These are phyloP conservation scores for Listrodromus nycthemerus DNA, from an alignment of 2,888 invertebrate genomes.

Conservation along the genomic window DNA sequence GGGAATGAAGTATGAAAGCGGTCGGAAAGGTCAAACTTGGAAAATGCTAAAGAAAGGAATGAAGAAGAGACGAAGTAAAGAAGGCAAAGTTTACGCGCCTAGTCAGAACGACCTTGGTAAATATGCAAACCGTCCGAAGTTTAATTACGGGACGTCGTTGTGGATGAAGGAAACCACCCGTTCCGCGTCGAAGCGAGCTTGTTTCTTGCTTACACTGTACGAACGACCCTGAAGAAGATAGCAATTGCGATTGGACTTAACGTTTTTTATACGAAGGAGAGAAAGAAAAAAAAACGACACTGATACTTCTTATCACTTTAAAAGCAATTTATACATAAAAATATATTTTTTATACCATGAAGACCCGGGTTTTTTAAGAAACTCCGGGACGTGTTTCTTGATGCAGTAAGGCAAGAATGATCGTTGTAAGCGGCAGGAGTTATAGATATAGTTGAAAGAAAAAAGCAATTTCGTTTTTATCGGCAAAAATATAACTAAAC, in stretches of 20 bases:
- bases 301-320: background rate
- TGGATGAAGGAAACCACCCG: conserved; percentile 20
- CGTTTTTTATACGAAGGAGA: background rate
- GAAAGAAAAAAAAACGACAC: background rate
- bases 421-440: background rate
- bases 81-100: background rate
- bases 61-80: background rate
- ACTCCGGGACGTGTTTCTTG: background rate
- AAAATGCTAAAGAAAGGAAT: background rate
- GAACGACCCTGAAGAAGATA: background rate
- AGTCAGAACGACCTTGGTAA: conserved; percentile 16
- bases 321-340: background rate
- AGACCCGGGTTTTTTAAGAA: background rate
- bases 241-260: background rate
- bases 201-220: conserved; percentile 4
- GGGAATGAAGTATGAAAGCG: background rate
- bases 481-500: background rate
- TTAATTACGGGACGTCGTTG: conserved; percentile 18
- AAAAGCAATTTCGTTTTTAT: background rate
- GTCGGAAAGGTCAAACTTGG: conserved; percentile 1
- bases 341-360: background rate
- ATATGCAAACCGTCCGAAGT: conserved; percentile 13
- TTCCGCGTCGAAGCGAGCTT: background rate
- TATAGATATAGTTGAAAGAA: background rate
- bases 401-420: conserved; percentile 1